Base-by-base conservation (phyloP, 2,888 invertebrate genomes). In the Podabrus alpinus region DNA sequence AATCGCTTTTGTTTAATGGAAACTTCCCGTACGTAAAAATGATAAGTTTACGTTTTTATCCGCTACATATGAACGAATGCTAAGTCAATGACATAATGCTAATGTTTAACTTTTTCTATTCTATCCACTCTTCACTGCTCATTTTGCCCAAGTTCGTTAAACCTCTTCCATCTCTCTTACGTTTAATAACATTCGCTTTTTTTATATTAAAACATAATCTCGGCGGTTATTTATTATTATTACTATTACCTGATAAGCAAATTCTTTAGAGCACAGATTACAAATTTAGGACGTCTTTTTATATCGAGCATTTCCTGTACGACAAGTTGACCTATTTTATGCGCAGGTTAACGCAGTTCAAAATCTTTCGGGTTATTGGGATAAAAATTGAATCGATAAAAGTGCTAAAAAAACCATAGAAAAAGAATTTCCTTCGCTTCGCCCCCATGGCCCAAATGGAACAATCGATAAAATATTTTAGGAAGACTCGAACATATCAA, bases 21-120 rank as follows among this genome's bases (percentile, higher is more conserved):
- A 64, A 64, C 62, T 64, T 64, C 62, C 62, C 62, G 62, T 64
- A 21, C 10, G 25, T 60, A 45, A 67, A 72, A 68, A 68, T 72
- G 25, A 29, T 67, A 72, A 67, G 7, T 64, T 64, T 10, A 64
- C 21, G 21, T 64, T 64, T 19, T 62, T 62, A 13, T 19, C 66
- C 59, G 61, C 29, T 25, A 25, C 15, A 66, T 15, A 19, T 19
- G 19, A 66, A 15, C 21, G 45, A 60, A 66, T 29, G n/a, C 59
- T 15, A 64, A 74, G 74, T 74, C 74, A 71, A 74, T 70, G 74
- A 74, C 74, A 74, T 74, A 74, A 74, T 74, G 62, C 29, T 66
- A 64, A 73, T 69, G 69, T 10, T 68, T 73, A 64, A 66, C 21
- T 64, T 64, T 64, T 64, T 64, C 62, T 13, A 64, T 64, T 64